These are phyloP conservation scores for Polietes domitor DNA, from an alignment of 2,888 invertebrate genomes.

Conservation along the genomic window DNA sequence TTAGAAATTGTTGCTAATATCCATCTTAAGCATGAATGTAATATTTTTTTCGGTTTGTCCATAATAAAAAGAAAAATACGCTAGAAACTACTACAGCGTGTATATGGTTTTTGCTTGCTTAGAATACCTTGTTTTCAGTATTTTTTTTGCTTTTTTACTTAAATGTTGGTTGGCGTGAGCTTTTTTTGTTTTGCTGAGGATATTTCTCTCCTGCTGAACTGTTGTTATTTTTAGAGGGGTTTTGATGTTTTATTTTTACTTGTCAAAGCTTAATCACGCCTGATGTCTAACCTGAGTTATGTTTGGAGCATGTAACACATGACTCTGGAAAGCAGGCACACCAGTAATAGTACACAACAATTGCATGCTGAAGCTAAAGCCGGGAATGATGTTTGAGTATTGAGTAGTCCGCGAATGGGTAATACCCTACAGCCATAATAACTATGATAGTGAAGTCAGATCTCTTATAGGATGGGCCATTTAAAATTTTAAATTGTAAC, in stretches of 20 bases:
- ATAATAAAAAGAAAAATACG: slow-evolving; percentile 2
- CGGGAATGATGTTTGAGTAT: not conserved
- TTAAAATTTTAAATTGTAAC: no score
- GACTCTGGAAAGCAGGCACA: slow-evolving; percentile 47
- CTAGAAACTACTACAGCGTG: not conserved
- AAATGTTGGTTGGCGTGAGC: slow-evolving; percentile 29
- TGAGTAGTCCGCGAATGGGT: no score
- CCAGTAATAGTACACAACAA: slow-evolving; percentile 33
- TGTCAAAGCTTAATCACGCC: slow-evolving; percentile 67
- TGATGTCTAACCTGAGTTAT: slow-evolving; percentile 66
- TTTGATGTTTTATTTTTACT: slow-evolving; percentile 67
- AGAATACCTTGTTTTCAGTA: not conserved
- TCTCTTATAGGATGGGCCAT: no score
- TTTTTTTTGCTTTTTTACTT: slow-evolving; percentile 23
- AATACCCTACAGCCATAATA: no score
- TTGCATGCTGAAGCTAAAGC: slow-evolving; percentile 35
- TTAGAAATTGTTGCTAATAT: slow-evolving; percentile 56
- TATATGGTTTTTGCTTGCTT: not conserved
- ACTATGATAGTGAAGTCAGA: no score
- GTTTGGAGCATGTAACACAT: slow-evolving; percentile 63
- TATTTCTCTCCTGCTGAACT: not conserved
- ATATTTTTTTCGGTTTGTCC: slow-evolving; percentile 44
- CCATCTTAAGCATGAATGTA: slow-evolving; percentile 50
- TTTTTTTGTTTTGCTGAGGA: not conserved
- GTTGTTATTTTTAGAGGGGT: slow-evolving; percentile 40